Percentiles rank a stretch among this genome's conserved stretches.
These are phyloP conservation scores for Catocala sponsa DNA, from an alignment of 2,888 invertebrate species.

Conservation along the genomic window DNA sequence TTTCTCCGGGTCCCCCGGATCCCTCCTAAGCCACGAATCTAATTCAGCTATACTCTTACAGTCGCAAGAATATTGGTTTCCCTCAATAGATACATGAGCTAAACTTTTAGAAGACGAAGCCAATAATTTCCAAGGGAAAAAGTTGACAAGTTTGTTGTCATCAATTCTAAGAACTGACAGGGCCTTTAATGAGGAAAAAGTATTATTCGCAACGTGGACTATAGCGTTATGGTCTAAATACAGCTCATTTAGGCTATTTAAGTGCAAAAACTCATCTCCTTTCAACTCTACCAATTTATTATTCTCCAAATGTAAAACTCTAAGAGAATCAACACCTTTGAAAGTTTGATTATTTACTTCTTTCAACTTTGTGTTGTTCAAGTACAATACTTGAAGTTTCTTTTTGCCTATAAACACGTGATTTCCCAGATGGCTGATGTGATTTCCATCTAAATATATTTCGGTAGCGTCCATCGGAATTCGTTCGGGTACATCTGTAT, in stretches of 20 bases:
- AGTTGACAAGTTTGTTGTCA: conserved; percentile 92
- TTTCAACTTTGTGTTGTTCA: conserved; percentile 93
- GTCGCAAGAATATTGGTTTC: conserved; percentile 95
- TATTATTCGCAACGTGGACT: conserved; percentile 91
- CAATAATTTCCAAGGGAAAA: conserved; percentile 91
- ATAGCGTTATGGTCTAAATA: conserved; percentile 94
- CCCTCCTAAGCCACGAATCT: conserved; percentile 90
- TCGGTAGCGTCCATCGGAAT: conserved; percentile 97
- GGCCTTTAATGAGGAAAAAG: conserved; percentile 92
- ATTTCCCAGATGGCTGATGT: conserved; percentile 92
- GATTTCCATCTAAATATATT: conserved; percentile 95
- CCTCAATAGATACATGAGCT: conserved; percentile 91
- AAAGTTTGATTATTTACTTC: conserved; percentile 94
- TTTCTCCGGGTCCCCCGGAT: conserved; percentile 90
- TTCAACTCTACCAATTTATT: conserved; percentile 92
- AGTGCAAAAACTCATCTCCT: conserved; percentile 93
- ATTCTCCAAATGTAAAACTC: conserved; percentile 93
- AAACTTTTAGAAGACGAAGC: conserved; percentile 88
- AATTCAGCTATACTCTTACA: conserved; percentile 92
- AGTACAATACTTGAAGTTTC: conserved; percentile 92
- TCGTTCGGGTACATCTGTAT: conserved; percentile 91
- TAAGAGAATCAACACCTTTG: conserved; percentile 92
- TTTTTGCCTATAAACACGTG: conserved; percentile 96
- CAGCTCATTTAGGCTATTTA: conserved; percentile 92
- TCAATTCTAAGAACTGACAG: conserved; percentile 92